Percentiles rank a stretch among this genome's conserved stretches.
These are phyloP conservation scores for Drosophila miranda DNA, from an alignment of 1,140 invertebrate species.

Conservation along the genomic window DNA sequence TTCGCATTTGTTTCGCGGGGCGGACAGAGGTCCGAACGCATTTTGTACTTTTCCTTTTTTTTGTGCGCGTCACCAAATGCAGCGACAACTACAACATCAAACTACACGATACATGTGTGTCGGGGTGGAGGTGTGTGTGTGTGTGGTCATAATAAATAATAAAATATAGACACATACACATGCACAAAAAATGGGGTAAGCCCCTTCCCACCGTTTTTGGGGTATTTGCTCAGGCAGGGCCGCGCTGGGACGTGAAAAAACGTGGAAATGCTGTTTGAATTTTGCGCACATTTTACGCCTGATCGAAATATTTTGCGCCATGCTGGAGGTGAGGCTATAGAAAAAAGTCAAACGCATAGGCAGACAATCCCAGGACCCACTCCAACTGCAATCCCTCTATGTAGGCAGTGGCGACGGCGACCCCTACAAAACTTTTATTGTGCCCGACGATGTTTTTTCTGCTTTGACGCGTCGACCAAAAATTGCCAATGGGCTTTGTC, in stretches of 20 bases:
- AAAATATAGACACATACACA: conserved; percentile 66
- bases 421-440: conserved; percentile 70
- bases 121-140: conserved; percentile 19
- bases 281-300: conserved; percentile 81
- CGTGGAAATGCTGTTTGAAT: conserved; percentile 66
- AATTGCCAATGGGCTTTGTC: conserved; percentile 70
- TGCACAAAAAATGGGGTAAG: conserved; percentile 25
- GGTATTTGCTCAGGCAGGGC: neutral
- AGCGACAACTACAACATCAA: conserved; percentile 61
- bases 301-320: conserved; percentile 77
- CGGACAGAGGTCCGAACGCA: conserved; percentile 20
- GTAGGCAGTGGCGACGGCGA: conserved; percentile 4
- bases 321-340: conserved; percentile 36
- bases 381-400: conserved; percentile 7
- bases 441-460: conserved; percentile 73
- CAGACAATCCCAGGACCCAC: conserved; percentile 8
- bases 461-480: conserved; percentile 74
- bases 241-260: conserved; percentile 14
- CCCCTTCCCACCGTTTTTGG: too few species aligned
- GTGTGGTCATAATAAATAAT: conserved; percentile 76
- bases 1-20: conserved; percentile 9
- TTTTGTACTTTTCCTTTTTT: conserved; percentile 75
- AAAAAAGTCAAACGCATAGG: conserved; percentile 61
- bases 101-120: conserved; percentile 27
- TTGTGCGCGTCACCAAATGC: conserved; percentile 58